Evolutionary conservation across 2,113 vertebrate species (phyloP).

Genomic region (Grus americana): DNA sequence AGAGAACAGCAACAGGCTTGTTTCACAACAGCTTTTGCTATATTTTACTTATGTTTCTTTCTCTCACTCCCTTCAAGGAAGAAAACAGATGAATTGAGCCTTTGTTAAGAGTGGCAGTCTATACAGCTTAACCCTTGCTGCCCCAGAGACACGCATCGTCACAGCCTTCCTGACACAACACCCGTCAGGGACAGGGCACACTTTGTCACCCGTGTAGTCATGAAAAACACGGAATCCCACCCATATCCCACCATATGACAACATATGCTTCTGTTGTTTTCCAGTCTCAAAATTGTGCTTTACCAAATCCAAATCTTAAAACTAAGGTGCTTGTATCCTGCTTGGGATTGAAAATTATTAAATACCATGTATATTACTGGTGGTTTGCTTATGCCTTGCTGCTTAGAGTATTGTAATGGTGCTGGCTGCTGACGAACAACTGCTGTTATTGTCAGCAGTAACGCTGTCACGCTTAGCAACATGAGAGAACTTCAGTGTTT

Average conservation of each 20-base stretch:
- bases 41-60: conserved; percentile 34
- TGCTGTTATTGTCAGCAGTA: neutral
- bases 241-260: neutral
- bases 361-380: neutral
- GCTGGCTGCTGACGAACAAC: neutral
- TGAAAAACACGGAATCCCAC: neutral
- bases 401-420: neutral
- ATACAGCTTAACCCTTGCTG: conserved; percentile 13
- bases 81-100: conserved; percentile 38
- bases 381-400: neutral
- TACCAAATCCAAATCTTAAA: neutral
- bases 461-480: fast-evolving
- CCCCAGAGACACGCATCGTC: fast-evolving
- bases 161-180: neutral
- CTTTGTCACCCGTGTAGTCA: neutral
- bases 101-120: conserved; percentile 46
- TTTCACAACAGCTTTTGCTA: conserved; percentile 56
- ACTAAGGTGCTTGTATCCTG: neutral
- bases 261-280: neutral
- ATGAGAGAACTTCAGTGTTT: neutral
- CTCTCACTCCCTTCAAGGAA: conserved; percentile 44
- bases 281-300: neutral
- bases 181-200: neutral
- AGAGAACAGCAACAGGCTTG: conserved; percentile 49
- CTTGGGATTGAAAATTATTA: neutral